Percentiles rank a stretch among this genome's conserved stretches.
These are phyloP conservation scores for Pharmacophagus antenor DNA, from an alignment of 2,888 invertebrate genomes.

Conservation along the genomic window DNA sequence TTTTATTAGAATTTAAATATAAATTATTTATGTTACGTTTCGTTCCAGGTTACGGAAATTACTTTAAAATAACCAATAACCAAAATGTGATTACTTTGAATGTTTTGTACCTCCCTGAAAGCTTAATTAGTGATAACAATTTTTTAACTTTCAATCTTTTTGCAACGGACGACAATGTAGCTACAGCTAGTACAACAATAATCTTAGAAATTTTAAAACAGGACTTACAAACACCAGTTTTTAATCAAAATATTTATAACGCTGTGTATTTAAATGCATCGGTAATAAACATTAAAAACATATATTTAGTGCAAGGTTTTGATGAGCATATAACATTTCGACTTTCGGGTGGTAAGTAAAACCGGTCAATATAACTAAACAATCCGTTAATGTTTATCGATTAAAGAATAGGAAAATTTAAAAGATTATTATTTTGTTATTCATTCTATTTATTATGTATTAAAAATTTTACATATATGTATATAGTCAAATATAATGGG, in stretches of 20 bases:
- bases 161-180: slow-evolving; percentile 53
- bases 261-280: slow-evolving; percentile 43
- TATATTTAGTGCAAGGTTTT: slow-evolving; percentile 55
- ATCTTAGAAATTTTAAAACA: slow-evolving; percentile 60
- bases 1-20: too few relatives aligned
- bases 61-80: slow-evolving; percentile 42
- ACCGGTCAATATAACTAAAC: not conserved
- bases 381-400: too few relatives aligned
- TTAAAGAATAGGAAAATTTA: too few relatives aligned
- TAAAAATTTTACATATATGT: too few relatives aligned
- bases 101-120: slow-evolving; percentile 45
- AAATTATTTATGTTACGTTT: not conserved
- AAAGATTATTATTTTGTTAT: too few relatives aligned
- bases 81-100: slow-evolving; percentile 45
- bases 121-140: slow-evolving; percentile 49
- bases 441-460: too few relatives aligned
- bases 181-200: slow-evolving; percentile 50
- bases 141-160: slow-evolving; percentile 51
- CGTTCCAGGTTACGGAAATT: slow-evolving; percentile 49
- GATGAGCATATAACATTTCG: slow-evolving; percentile 48
- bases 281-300: slow-evolving; percentile 44
- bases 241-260: slow-evolving; percentile 52
- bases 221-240: slow-evolving; percentile 54
- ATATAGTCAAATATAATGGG: too few relatives aligned
- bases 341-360: slow-evolving; percentile 56